These are phyloP conservation scores for Archocentrus centrarchus DNA, from an alignment of 2,113 vertebrate species.

Conservation along the genomic window DNA sequence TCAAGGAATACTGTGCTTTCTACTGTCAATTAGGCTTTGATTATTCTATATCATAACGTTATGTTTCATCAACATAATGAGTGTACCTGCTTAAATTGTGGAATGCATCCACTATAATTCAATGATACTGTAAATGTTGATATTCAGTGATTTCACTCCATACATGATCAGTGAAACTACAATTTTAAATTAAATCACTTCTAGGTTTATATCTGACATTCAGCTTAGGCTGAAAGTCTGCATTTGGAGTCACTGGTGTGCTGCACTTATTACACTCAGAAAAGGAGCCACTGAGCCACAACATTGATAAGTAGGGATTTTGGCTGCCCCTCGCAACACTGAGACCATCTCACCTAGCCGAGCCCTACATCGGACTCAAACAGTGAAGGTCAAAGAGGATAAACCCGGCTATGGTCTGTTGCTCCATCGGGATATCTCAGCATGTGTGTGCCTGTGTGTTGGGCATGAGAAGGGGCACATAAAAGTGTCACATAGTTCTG, in stretches of 20 bases:
- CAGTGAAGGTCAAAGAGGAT: slow-evolving; percentile 75
- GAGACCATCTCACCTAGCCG: slow-evolving; percentile 47
- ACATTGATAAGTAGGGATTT: slow-evolving; percentile 45
- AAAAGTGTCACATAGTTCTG: slow-evolving; percentile 52
- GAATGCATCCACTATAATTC: neutral
- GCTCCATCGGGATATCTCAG: slow-evolving; percentile 49
- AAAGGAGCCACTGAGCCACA: slow-evolving; percentile 49
- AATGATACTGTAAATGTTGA: neutral
- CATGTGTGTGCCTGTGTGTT: slow-evolving; percentile 38
- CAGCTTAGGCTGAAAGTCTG: slow-evolving; percentile 15
- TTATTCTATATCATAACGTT: neutral
- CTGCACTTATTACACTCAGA: slow-evolving; percentile 39
- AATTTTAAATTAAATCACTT: neutral
- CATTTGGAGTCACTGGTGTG: slow-evolving; percentile 25
- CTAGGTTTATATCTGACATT: slow-evolving; percentile 18
- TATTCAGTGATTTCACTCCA: neutral
- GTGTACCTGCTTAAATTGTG: neutral
- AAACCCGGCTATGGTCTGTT: slow-evolving; percentile 68
- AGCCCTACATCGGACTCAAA: slow-evolving; percentile 39
- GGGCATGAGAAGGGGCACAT: slow-evolving; percentile 44
- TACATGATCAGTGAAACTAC: neutral
- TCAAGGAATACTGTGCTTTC: neutral
- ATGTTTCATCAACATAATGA: neutral
- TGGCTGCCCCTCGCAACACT: slow-evolving; percentile 35
- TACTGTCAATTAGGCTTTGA: neutral